These are phyloP conservation scores for Isichthys henryi DNA, from an alignment of 2,113 vertebrate genomes.

Conservation along the genomic window DNA sequence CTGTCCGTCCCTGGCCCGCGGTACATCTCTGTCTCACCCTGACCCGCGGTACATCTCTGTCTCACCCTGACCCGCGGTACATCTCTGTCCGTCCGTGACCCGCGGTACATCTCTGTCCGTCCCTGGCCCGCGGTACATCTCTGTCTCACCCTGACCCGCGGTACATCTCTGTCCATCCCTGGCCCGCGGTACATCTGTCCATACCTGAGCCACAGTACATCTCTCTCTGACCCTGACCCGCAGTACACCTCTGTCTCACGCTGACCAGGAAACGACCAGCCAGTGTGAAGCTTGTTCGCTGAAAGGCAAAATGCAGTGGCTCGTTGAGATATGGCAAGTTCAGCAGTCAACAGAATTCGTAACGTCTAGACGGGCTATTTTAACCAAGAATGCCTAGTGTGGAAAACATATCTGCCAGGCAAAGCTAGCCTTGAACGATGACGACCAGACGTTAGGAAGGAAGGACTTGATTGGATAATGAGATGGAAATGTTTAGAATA, in stretches of 20 bases:
- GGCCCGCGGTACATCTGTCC: no score
- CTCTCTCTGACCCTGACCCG: no score
- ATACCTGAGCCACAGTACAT: no score
- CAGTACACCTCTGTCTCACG: neutral
- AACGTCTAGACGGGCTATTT: slow-evolving; percentile 48
- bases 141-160: neutral
- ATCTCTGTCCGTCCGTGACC: neutral
- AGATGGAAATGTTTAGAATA: slow-evolving; percentile 50
- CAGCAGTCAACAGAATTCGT: slow-evolving; percentile 38
- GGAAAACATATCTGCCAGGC: slow-evolving; percentile 34
- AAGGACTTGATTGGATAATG: slow-evolving; percentile 47
- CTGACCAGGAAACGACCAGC: neutral
- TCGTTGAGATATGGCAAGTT: slow-evolving; percentile 35
- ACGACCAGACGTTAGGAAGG: slow-evolving; percentile 43
- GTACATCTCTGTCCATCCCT: no score
- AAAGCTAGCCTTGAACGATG: slow-evolving; percentile 37
- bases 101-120: neutral
- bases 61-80: neutral
- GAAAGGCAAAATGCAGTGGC: slow-evolving; percentile 21
- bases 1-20: neutral
- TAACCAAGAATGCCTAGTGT: slow-evolving; percentile 26
- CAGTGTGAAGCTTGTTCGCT: no score
- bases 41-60: neutral
- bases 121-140: neutral
- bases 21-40: neutral